These are phyloP conservation scores for Teleiodes luculella DNA, from an alignment of 2,888 invertebrate species.

Conservation along the genomic window DNA sequence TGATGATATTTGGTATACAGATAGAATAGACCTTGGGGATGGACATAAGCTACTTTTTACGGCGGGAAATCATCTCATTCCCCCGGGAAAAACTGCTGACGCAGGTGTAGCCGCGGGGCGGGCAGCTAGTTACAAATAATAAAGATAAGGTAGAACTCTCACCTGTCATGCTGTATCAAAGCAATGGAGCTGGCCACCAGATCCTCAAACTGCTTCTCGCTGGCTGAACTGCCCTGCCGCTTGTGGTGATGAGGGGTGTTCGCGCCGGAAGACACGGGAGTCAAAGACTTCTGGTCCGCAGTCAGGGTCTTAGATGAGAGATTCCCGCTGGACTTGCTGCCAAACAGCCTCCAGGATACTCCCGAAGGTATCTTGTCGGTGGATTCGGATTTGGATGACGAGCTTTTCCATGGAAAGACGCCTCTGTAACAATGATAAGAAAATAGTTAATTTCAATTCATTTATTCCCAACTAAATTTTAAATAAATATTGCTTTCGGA, in stretches of 20 bases:
- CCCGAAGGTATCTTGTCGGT: slow-evolving; percentile 28
- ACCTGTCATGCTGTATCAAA: slow-evolving; percentile 84
- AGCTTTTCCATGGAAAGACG: slow-evolving; percentile 76
- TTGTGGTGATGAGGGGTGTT: slow-evolving; percentile 68
- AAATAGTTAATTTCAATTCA: neutral
- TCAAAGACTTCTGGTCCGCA: slow-evolving; percentile 49
- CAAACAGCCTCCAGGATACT: slow-evolving; percentile 61
- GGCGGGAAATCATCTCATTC: no score
- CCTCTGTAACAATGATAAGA: slow-evolving; percentile 64
- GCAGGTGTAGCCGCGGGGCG: no score
- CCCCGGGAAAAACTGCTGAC: no score
- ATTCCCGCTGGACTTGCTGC: slow-evolving; percentile 64
- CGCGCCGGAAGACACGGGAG: slow-evolving; percentile 57
- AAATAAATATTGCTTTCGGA: no score
- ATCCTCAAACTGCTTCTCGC: slow-evolving; percentile 77
- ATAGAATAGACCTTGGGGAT: no score
- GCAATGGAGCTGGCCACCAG: slow-evolving; percentile 85
- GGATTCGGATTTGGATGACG: slow-evolving; percentile 54
- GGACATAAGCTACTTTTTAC: no score
- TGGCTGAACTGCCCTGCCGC: slow-evolving; percentile 70
- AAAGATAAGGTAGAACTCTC: no score
- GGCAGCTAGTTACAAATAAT: no score
- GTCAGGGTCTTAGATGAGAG: slow-evolving; percentile 47
- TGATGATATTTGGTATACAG: no score
- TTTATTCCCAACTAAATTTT: no score